Conservation (phyloP, 2,888 invertebrate genomes). For the Hypercompe scribonia region DNA sequence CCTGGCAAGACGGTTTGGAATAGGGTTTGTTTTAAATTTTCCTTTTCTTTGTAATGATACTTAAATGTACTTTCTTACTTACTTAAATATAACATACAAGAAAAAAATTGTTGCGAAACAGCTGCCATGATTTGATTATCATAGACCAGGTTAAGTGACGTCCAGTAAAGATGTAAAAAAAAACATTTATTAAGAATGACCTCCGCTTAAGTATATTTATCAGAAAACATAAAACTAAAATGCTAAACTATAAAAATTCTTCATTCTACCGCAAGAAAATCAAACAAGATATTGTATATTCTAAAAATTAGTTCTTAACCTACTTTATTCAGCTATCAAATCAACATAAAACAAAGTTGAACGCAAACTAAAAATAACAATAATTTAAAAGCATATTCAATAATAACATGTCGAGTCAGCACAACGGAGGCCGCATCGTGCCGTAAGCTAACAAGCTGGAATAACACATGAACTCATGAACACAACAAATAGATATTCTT, state of each 20-base stretch:
- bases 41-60: too few species aligned
- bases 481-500: conserved; percentile 7
- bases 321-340: conserved; percentile 1
- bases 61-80: too few species aligned
- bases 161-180: not conserved
- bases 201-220: not conserved
- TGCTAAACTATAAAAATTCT: not conserved
- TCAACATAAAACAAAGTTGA: not conserved
- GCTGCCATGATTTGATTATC: not conserved
- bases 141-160: not conserved
- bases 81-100: too few species aligned
- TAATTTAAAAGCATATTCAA: not conserved
- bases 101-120: not conserved
- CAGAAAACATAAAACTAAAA: not conserved
- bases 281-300: not conserved
- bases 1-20: too few species aligned
- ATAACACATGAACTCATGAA: conserved; percentile 12
- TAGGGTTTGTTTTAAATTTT: too few species aligned
- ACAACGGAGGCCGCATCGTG: not conserved
- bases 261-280: not conserved
- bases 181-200: not conserved
- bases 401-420: not conserved
- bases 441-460: not conserved
- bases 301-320: not conserved
- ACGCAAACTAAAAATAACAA: conserved; percentile 3